Base-by-base conservation (phyloP, 2,888 invertebrate genomes). In the Cheilosia impressa region DNA sequence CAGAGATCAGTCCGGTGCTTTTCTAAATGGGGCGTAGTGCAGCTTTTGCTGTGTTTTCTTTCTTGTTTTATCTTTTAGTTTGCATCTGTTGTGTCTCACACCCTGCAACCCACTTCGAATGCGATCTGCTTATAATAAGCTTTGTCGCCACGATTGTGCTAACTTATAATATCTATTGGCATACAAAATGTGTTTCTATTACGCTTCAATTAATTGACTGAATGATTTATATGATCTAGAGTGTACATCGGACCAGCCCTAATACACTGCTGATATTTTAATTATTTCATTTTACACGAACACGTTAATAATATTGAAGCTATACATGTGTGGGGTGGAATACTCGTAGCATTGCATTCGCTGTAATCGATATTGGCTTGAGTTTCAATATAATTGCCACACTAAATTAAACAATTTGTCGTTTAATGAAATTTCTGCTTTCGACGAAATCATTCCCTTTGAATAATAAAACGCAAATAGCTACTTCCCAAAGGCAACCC, bases 141-240 rank as follows among this genome's bases (percentile, higher is more conserved):
- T 71, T 69, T 79, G 84, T 75, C 47, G 58, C 65, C 69, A 69
- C 75, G 34, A 73, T 63, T 79, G 79, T 73, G 55, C 71, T 76
- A 38, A 62, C 68, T 81, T 79, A 66, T 68, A 73, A 73, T 60
- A 80, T 80, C 60, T 80, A 77, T 77, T 82, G 68, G 83, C 72
- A 72, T 78, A 73, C 72, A 76, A 45, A 80, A 71, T 85, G 75
- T 85, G 75, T 80, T 76, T 75, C 69, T 71, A 80, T 85, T 80
- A 80, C 84, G 80, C 76, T 85, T 85, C 80, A 80, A 80, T 76
- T 80, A 85, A 85, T 85, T 85, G 69, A 63, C 75, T 80, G 84
- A 85, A 85, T 85, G 80, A 85, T 85, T 85, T 85, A 84, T 84
- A 38, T 38, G 38, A 79, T 79, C 78, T 75, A 60, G 57, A 71